Evolutionary conservation across 2,113 vertebrate genomes (phyloP).

Genomic region (Macquaria ambigua): DNA sequence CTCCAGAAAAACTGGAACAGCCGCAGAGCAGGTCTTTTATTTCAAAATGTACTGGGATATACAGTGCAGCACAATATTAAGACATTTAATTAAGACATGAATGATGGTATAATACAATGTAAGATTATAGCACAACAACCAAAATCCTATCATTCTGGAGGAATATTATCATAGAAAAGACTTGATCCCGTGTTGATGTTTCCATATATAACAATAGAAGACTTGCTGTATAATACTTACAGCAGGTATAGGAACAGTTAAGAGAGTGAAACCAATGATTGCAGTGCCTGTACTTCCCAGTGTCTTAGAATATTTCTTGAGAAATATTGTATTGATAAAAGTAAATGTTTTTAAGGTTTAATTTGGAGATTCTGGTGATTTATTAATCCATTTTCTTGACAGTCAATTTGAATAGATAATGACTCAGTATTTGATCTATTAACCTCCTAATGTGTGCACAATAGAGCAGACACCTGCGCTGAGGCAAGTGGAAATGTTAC

Average conservation of each 20-base stretch:
- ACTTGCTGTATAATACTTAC: background rate
- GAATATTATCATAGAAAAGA: background rate
- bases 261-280: background rate
- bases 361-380: background rate
- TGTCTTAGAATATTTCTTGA: background rate
- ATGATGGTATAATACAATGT: background rate
- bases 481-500: background rate
- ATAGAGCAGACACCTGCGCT: background rate
- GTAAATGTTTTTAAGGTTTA: background rate
- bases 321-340: background rate
- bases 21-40: background rate
- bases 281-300: background rate
- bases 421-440: background rate
- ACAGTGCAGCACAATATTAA: background rate
- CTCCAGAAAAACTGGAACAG: background rate
- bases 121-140: background rate
- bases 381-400: background rate
- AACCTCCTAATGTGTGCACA: background rate
- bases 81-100: background rate
- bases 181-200: background rate
- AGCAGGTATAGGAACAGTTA: background rate
- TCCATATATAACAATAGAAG: background rate
- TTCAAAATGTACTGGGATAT: background rate
- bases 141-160: background rate
- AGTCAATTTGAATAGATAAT: slow-evolving; percentile 12